Conservation (phyloP, 2,113 vertebrate species). For the Callopanchax toddi region DNA sequence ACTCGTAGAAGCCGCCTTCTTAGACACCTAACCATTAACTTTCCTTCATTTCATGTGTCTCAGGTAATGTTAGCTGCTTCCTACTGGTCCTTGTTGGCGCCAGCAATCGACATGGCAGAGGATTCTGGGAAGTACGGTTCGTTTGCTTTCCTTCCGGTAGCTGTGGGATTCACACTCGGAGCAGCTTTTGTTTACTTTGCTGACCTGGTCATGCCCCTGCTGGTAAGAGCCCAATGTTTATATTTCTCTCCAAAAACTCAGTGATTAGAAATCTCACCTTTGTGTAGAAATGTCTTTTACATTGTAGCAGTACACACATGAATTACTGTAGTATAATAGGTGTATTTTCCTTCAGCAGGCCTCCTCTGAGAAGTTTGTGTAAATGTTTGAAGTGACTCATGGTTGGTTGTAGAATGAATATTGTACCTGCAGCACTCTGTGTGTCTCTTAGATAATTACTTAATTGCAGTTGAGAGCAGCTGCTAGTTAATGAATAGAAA, state of each 20-base stretch:
- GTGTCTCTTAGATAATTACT: conserved; percentile 8
- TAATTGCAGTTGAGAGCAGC: conserved; percentile 17
- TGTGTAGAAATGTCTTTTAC: neutral
- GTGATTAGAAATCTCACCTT: neutral
- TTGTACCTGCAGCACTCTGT: neutral
- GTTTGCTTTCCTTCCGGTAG: conserved; percentile 90
- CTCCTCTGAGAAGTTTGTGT: neutral
- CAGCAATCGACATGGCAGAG: conserved; percentile 91
- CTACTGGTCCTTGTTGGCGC: conserved; percentile 96
- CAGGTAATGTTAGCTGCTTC: conserved; percentile 98
- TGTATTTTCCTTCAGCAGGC: neutral
- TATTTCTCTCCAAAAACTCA: neutral
- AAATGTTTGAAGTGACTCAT: neutral
- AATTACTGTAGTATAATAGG: neutral
- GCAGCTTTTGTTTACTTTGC: conserved; percentile 91
- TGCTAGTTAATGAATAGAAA: conserved; percentile 19
- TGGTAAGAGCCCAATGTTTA: conserved; percentile 81
- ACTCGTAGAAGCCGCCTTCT: no score
- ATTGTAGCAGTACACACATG: neutral
- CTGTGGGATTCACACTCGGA: conserved; percentile 88
- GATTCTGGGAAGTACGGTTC: conserved; percentile 88
- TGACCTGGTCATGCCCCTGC: conserved; percentile 83
- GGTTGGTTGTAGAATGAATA: neutral
- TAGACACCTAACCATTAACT: neutral
- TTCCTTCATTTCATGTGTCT: neutral